A percentile compares a stretch with the other conserved stretches of the same genome.
These are phyloP conservation scores for Drosophila macrospina DNA, from an alignment of 2,888 invertebrate genomes.

Conservation along the genomic window DNA sequence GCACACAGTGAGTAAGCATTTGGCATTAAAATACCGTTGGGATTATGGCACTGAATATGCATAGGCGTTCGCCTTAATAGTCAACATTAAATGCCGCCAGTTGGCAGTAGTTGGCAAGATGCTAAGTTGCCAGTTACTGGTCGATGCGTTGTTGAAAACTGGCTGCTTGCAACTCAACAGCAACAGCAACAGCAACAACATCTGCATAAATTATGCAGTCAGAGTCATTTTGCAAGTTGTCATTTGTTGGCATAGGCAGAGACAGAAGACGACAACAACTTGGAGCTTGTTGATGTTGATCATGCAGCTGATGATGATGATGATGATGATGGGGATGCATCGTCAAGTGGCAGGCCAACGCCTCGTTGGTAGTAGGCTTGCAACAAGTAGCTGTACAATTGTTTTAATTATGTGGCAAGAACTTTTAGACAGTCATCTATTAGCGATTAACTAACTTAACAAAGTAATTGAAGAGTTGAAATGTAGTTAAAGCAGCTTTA, in stretches of 20 bases:
- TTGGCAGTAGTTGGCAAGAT: slow-evolving; percentile 41
- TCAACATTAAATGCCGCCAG: slow-evolving; percentile 62
- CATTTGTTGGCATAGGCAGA: slow-evolving; percentile 54
- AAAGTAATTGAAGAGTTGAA: not conserved
- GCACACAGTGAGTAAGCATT: slow-evolving; percentile 71
- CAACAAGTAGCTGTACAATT: slow-evolving; percentile 36
- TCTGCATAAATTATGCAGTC: slow-evolving; percentile 77
- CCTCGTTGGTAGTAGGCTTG: slow-evolving; percentile 27
- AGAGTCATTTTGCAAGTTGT: slow-evolving; percentile 74
- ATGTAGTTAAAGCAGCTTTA: not conserved
- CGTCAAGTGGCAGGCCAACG: slow-evolving; percentile 51
- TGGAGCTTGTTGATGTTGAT: slow-evolving; percentile 15
- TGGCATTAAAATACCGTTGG: slow-evolving; percentile 79
- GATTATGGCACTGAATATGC: slow-evolving; percentile 79
- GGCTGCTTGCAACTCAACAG: slow-evolving; percentile 28
- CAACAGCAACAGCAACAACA: slow-evolving; percentile 48
- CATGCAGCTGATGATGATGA: slow-evolving; percentile 12
- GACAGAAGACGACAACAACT: slow-evolving; percentile 34
- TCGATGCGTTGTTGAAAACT: slow-evolving; percentile 27
- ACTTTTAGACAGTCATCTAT: slow-evolving; percentile 8
- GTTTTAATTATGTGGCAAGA: slow-evolving; percentile 36
- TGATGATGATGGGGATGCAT: slow-evolving; percentile 33
- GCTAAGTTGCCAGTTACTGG: slow-evolving; percentile 44
- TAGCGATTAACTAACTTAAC: slow-evolving; percentile 6
- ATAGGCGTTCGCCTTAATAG: slow-evolving; percentile 75